These are phyloP conservation scores for Peromyscus nudipes DNA, from an alignment of 2,797 vertebrate species.

Conservation along the genomic window DNA sequence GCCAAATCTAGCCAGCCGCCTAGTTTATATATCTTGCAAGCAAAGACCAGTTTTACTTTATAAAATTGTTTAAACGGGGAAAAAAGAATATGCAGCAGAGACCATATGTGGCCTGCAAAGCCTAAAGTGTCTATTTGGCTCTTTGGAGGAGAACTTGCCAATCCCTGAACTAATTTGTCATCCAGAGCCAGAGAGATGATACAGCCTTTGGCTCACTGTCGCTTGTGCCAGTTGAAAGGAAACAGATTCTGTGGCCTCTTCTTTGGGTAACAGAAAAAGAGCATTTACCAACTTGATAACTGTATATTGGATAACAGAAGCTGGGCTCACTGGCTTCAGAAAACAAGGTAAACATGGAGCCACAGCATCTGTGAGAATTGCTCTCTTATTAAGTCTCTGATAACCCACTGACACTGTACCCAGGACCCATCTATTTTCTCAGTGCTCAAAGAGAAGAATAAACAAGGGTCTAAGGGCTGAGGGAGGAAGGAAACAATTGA, in stretches of 20 bases:
- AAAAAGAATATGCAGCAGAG: not conserved
- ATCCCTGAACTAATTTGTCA: not conserved
- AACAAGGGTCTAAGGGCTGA: not conserved
- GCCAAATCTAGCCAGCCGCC: not conserved
- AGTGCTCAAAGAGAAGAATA: not conserved
- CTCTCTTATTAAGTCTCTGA: conserved; percentile 13
- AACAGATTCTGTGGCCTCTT: not conserved
- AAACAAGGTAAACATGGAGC: not conserved
- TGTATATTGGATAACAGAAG: not conserved
- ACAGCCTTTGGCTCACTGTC: not conserved
- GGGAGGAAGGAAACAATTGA: not conserved
- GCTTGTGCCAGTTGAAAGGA: not conserved
- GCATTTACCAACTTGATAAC: not conserved
- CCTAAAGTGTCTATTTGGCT: not conserved
- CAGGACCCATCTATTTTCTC: not conserved
- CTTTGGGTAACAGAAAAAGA: not conserved
- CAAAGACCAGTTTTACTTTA: not conserved
- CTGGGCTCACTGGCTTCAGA: not conserved
- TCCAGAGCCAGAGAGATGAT: not conserved
- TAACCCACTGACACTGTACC: not conserved
- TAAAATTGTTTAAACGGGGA: not conserved
- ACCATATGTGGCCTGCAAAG: not conserved
- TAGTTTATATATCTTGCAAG: not conserved
- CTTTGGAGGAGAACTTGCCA: not conserved
- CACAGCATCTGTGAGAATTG: not conserved